These are phyloP conservation scores for Homalodisca vitripennis DNA, from an alignment of 1,140 invertebrate species.

Conservation along the genomic window DNA sequence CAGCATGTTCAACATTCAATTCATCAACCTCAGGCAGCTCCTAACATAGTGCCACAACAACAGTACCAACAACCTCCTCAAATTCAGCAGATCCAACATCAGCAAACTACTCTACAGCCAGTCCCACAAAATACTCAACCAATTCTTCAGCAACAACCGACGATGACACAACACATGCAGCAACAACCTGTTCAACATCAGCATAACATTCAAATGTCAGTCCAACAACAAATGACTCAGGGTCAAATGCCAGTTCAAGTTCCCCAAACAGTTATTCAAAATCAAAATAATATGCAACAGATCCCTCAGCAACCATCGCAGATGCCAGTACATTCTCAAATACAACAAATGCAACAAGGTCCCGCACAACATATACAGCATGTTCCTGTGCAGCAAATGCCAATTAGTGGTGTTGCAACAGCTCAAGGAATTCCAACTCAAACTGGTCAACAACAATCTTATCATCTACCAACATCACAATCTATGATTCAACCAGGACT, in stretches of 20 bases:
- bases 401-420: constrained; percentile 26
- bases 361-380: constrained; percentile 33
- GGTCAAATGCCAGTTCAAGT: background rate
- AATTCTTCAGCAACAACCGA: constrained; percentile 30
- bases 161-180: constrained; percentile 49
- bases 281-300: constrained; percentile 29
- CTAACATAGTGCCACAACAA: constrained; percentile 32
- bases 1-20: constrained; percentile 48
- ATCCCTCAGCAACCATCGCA: constrained; percentile 31
- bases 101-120: constrained; percentile 36
- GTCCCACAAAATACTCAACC: constrained; percentile 4
- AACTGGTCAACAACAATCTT: constrained; percentile 49
- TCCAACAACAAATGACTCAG: constrained; percentile 21
- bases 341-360: constrained; percentile 32
- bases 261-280: background rate
- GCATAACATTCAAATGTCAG: constrained; percentile 8
- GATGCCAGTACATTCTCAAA: constrained; percentile 12
- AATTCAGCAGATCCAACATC: constrained; percentile 33
- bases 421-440: constrained; percentile 38
- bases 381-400: constrained; percentile 33
- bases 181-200: constrained; percentile 39
- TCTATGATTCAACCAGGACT: constrained; percentile 50
- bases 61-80: constrained; percentile 35
- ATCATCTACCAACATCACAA: constrained; percentile 50
- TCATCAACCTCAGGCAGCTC: constrained; percentile 35